phyloP scores from a whole-genome alignment of 2,888 invertebrate genomes.

The Ochropleura plecta region DNA sequence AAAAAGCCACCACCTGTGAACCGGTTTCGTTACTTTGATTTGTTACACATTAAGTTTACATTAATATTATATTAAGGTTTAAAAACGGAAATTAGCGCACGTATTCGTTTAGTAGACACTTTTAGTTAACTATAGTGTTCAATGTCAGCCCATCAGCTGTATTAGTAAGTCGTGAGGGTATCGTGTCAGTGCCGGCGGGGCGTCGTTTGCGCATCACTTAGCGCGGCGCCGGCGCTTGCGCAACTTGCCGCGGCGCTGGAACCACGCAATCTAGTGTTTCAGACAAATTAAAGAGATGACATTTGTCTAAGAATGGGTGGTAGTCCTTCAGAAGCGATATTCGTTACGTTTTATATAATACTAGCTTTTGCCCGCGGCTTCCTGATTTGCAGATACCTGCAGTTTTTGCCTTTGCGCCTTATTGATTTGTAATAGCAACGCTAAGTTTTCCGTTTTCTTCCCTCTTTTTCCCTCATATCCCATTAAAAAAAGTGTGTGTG shows the following conservation, averaged over 20 bases:
- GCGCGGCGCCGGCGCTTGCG: conserved; percentile 34
- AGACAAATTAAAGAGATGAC: background rate
- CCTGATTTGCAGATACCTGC: too few relatives aligned
- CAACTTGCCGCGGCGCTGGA: conserved; percentile 9
- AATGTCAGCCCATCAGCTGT: conserved; percentile 31
- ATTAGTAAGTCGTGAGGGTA: conserved; percentile 41
- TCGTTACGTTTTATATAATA: too few relatives aligned
- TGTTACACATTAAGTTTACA: too few relatives aligned
- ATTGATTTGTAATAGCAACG: too few relatives aligned
- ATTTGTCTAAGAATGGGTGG: too few relatives aligned
- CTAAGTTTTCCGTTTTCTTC: too few relatives aligned
- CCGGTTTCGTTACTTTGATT: too few relatives aligned
- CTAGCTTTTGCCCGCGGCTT: too few relatives aligned
- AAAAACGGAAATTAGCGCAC: background rate
- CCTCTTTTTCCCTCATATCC: too few relatives aligned
- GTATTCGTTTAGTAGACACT: background rate
- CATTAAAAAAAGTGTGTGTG: too few relatives aligned
- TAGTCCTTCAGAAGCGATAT: background rate
- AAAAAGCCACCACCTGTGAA: too few relatives aligned
- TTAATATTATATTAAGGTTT: background rate
- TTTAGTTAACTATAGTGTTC: background rate
- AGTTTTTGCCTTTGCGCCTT: too few relatives aligned
- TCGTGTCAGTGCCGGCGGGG: background rate
- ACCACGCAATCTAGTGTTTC: conserved; percentile 4
- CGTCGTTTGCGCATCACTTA: conserved; percentile 48